Evolutionary conservation across 2,888 invertebrate species (phyloP).

Genomic region (Beris chalybata): DNA sequence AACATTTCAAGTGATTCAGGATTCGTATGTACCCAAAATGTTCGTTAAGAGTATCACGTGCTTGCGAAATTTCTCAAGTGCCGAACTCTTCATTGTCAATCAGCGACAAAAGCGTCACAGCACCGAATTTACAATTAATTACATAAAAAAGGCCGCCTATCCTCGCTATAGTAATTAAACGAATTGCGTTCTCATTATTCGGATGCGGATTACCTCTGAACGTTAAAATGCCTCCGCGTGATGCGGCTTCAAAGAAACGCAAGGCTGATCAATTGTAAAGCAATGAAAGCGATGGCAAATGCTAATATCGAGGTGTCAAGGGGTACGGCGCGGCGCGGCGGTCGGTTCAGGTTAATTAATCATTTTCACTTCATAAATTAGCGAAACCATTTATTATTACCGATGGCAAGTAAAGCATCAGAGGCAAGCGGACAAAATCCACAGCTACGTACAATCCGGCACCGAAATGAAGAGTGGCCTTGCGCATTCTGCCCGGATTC

Average conservation of each 20-base stretch:
- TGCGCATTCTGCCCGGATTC: background rate
- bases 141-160: conserved; percentile 20
- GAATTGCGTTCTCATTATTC: conserved; percentile 29
- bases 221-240: conserved; percentile 11
- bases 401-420: conserved; percentile 10
- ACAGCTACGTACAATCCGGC: no score
- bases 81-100: conserved; percentile 3
- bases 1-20: no score
- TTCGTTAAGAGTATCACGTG: no score
- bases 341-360: conserved; percentile 33
- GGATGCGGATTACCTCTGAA: conserved; percentile 15
- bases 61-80: no score
- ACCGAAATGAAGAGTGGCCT: no score
- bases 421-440: no score
- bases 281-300: conserved; percentile 21
- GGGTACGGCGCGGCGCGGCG: conserved; percentile 19
- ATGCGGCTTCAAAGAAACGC: conserved; percentile 11
- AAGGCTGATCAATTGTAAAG: conserved; percentile 19
- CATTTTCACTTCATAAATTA: conserved; percentile 36
- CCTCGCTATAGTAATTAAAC: conserved; percentile 27
- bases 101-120: conserved; percentile 8
- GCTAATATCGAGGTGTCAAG: conserved; percentile 28
- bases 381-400: conserved; percentile 34
- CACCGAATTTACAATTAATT: conserved; percentile 26
- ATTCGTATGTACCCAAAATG: no score